Base-by-base conservation (phyloP, 1,140 invertebrate genomes). In the Babylonia areolata region DNA sequence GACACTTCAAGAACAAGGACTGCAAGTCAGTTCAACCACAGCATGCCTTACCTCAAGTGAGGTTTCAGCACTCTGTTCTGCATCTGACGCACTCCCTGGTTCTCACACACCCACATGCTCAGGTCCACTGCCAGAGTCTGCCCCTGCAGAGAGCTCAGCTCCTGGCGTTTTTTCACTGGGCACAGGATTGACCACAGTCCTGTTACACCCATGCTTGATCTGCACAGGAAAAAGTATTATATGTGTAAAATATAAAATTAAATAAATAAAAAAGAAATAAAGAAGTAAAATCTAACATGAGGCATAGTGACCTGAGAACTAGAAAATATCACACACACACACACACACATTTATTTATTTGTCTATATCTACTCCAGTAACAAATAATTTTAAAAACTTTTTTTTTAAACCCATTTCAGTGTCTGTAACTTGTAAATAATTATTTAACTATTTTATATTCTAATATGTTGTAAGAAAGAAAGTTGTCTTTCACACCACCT, bases 41-140 rank as follows among this genome's bases (percentile, higher is more conserved):
- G 0, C 0, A 51, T 75, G 6, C 33, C 39, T 6, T 80, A 93
- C 93, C 93, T 90, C 1, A 94, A 86, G 88, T 93, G 89, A n/a
- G 93, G 92, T 88, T 93, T 93, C 6, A 87, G 77, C 3, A 93
- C 91, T 20, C 87, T 88, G 69, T 90, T 90, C 51, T 92, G 90
- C 90, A 93, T 91, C 86, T 91, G 89, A 75, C 90, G 91, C 23
- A 92, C 91, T 86, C 88, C 86, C 80, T 93, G 91, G 33, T 87
- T 91, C 77, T 94, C 92, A 90, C 90, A 90, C 23, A 94, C 91
- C 94, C 94, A 94, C 28, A 94, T 92, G 82, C 91, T 92, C 15
- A 94, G 87, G 84, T 94, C 94, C 23, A 94, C 93, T 40, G 94
- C 94, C 33, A 94, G 64, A 17, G 90, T 92, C 84, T 94, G 90